Evolutionary conservation across 2,113 vertebrate species (phyloP).

Genomic region (Abramis brama): DNA sequence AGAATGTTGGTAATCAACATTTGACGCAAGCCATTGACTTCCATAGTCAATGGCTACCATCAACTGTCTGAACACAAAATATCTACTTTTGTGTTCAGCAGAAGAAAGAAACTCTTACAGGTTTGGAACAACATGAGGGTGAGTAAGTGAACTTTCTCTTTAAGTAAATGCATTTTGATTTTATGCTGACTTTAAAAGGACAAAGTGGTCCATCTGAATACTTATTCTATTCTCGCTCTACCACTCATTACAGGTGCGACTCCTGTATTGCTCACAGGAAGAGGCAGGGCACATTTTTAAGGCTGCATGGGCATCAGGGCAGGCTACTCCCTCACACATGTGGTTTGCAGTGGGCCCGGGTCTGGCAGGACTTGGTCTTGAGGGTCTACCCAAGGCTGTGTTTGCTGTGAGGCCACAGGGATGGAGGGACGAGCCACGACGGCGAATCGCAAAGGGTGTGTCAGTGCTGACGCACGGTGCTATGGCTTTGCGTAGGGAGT

Average conservation of each 20-base stretch:
- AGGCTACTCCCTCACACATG: conserved; percentile 88
- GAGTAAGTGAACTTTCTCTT: too few relatives aligned
- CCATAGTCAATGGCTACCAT: too few relatives aligned
- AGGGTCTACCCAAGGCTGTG: conserved; percentile 84
- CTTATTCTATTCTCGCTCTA: neutral
- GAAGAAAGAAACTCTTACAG: too few relatives aligned
- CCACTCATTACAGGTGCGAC: conserved; percentile 76
- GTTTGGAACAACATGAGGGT: too few relatives aligned
- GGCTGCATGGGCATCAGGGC: conserved; percentile 83
- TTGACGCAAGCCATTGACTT: too few relatives aligned
- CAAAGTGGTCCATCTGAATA: neutral
- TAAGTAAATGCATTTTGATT: neutral
- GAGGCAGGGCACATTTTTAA: conserved; percentile 87
- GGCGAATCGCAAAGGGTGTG: conserved; percentile 86
- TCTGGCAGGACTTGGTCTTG: conserved; percentile 81
- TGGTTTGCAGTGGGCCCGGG: conserved; percentile 92
- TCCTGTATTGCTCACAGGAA: conserved; percentile 91
- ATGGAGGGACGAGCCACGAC: conserved; percentile 88
- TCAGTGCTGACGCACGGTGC: conserved; percentile 90
- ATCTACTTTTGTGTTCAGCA: too few relatives aligned
- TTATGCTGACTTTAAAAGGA: neutral
- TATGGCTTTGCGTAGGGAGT: conserved; percentile 85
- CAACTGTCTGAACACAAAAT: too few relatives aligned
- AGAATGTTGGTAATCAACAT: too few relatives aligned
- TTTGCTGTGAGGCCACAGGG: conserved; percentile 90